phyloP scores from a whole-genome alignment of 2,113 vertebrate genomes.

The Thamnaconus septentrionalis region DNA sequence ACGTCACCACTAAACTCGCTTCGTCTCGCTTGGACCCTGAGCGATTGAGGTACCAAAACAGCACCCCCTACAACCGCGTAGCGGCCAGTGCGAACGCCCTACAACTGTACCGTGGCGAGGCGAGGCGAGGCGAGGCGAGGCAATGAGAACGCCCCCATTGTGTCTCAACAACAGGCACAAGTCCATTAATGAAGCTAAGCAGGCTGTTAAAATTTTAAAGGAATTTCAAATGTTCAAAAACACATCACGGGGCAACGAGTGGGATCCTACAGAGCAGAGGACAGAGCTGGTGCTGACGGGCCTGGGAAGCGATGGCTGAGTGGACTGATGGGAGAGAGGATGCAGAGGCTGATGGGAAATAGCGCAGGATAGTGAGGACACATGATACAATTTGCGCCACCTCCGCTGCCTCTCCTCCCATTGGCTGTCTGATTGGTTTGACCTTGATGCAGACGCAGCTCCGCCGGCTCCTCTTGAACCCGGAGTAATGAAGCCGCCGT shows the following conservation, averaged over 20 bases:
- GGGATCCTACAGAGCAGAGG: conserved; percentile 62
- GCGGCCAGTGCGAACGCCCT: no score
- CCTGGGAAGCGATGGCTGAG: conserved; percentile 30
- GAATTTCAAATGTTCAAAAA: conserved; percentile 11
- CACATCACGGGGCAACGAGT: no score
- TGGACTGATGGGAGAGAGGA: background rate
- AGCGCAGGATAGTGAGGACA: conserved; percentile 36
- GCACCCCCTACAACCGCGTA: no score
- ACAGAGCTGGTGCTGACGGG: conserved; percentile 72
- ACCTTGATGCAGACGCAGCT: conserved; percentile 62
- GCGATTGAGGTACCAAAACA: no score
- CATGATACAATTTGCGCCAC: conserved; percentile 61
- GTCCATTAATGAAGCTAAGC: no score
- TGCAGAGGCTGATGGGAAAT: conserved; percentile 31
- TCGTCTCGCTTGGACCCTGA: no score
- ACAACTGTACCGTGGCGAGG: no score
- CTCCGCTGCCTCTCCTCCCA: conserved; percentile 40
- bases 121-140: no score
- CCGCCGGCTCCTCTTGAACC: conserved; percentile 65
- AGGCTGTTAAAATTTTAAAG: no score
- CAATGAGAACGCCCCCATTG: no score
- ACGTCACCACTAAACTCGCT: no score
- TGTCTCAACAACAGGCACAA: no score
- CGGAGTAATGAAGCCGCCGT: conserved; percentile 66
- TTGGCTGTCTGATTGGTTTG: conserved; percentile 61